Evolutionary conservation across 2,888 invertebrate genomes (phyloP).

Genomic region (Melinaea menophilus): DNA sequence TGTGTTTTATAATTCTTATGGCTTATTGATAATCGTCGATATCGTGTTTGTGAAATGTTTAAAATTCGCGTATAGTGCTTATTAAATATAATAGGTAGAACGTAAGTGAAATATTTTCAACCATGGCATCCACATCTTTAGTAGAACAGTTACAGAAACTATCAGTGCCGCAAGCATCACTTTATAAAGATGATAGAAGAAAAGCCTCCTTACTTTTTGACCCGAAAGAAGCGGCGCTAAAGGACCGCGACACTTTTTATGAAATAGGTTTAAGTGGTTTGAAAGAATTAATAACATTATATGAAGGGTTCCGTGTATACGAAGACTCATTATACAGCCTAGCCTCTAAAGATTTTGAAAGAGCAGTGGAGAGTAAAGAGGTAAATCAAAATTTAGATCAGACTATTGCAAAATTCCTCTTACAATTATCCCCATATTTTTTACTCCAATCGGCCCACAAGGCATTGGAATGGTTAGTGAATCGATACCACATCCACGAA

Average conservation of each 20-base stretch:
- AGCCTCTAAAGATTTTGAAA: slow-evolving; percentile 86
- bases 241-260: slow-evolving; percentile 90
- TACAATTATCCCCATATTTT: slow-evolving; percentile 92
- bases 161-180: slow-evolving; percentile 84
- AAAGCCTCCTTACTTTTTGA: slow-evolving; percentile 92
- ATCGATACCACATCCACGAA: slow-evolving; percentile 91
- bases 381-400: slow-evolving; percentile 87
- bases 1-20: background rate
- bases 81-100: background rate
- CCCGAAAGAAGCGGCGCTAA: slow-evolving; percentile 90
- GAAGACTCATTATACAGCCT: slow-evolving; percentile 86
- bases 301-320: slow-evolving; percentile 85
- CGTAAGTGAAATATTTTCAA: slow-evolving; percentile 12
- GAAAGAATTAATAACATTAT: slow-evolving; percentile 86
- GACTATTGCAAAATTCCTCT: slow-evolving; percentile 87
- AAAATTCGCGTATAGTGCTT: too few relatives aligned
- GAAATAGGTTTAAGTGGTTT: slow-evolving; percentile 93
- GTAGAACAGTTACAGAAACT: slow-evolving; percentile 87
- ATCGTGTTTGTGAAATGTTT: too few relatives aligned
- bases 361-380: slow-evolving; percentile 85
- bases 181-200: slow-evolving; percentile 82
- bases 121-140: slow-evolving; percentile 81
- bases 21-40: too few relatives aligned
- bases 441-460: slow-evolving; percentile 89
- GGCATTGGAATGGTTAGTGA: slow-evolving; percentile 96